These are phyloP conservation scores for Amphipoea lucens DNA, from an alignment of 2,888 invertebrate genomes.

Conservation along the genomic window DNA sequence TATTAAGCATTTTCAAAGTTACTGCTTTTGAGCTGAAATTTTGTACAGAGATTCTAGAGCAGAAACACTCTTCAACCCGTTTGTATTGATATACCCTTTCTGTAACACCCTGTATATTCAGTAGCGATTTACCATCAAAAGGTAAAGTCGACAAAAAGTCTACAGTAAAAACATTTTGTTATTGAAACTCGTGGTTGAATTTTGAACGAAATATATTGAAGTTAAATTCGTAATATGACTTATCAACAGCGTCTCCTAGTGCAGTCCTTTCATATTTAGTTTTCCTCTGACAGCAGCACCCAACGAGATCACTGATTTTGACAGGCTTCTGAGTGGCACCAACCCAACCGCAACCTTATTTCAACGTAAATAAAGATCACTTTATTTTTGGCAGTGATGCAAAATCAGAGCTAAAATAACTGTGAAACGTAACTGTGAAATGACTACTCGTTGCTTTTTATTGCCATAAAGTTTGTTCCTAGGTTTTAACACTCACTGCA, in stretches of 20 bases:
- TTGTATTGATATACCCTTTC: too few relatives aligned
- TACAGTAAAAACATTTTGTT: not conserved
- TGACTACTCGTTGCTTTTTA: slow-evolving; percentile 8
- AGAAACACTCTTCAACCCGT: too few relatives aligned
- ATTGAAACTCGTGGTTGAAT: not conserved
- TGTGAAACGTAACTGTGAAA: not conserved
- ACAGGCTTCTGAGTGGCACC: too few relatives aligned
- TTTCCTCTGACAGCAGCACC: not conserved
- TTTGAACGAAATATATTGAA: slow-evolving; percentile 9
- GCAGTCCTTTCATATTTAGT: not conserved
- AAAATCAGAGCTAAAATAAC: not conserved
- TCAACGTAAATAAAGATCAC: not conserved
- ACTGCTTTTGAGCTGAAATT: too few relatives aligned
- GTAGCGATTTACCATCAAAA: slow-evolving; percentile 4
- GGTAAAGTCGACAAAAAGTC: not conserved
- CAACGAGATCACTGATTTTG: not conserved
- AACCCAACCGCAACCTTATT: too few relatives aligned
- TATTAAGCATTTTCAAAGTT: too few relatives aligned
- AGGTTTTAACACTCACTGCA: slow-evolving; percentile 60
- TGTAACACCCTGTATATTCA: slow-evolving; percentile 6
- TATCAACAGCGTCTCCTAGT: not conserved
- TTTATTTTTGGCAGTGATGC: not conserved
- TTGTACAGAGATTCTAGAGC: too few relatives aligned
- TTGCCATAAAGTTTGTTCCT: slow-evolving; percentile 35
- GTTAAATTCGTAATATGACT: not conserved